A percentile compares a stretch with the other conserved stretches of the same genome.
These are phyloP conservation scores for Drosophila grimshawi DNA, from an alignment of 1,140 invertebrate genomes.

Conservation along the genomic window DNA sequence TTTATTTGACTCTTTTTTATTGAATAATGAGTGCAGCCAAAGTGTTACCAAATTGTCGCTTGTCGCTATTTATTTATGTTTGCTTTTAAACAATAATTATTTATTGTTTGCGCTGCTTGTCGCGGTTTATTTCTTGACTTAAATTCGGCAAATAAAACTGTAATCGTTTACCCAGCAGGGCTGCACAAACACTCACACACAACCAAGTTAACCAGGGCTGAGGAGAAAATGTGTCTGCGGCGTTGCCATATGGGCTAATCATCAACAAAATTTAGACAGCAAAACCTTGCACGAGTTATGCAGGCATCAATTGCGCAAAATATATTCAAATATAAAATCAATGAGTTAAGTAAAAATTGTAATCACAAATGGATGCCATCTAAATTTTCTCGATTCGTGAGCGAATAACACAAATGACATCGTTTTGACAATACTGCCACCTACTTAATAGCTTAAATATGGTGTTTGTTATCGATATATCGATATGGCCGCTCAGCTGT, in stretches of 20 bases:
- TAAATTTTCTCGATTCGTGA: background rate
- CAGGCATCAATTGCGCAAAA: background rate
- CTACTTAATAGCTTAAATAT: too few species aligned
- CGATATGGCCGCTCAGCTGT: background rate
- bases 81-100: background rate
- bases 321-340: background rate
- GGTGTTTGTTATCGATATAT: too few species aligned
- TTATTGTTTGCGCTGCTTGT: background rate
- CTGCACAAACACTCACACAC: background rate
- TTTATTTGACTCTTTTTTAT: background rate
- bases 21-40: background rate
- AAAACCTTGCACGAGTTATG: too few species aligned
- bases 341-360: too few species aligned
- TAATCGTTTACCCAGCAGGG: conserved; percentile 20
- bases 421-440: too few species aligned
- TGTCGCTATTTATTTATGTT: background rate
- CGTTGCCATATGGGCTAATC: background rate
- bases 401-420: too few species aligned
- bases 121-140: background rate
- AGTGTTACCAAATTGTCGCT: background rate
- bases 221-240: background rate
- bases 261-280: too few species aligned
- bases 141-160: conserved; percentile 15
- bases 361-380: too few species aligned
- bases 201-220: background rate